Evolutionary conservation across 2,888 invertebrate species (phyloP).

Genomic region (Lobophora halterata): DNA sequence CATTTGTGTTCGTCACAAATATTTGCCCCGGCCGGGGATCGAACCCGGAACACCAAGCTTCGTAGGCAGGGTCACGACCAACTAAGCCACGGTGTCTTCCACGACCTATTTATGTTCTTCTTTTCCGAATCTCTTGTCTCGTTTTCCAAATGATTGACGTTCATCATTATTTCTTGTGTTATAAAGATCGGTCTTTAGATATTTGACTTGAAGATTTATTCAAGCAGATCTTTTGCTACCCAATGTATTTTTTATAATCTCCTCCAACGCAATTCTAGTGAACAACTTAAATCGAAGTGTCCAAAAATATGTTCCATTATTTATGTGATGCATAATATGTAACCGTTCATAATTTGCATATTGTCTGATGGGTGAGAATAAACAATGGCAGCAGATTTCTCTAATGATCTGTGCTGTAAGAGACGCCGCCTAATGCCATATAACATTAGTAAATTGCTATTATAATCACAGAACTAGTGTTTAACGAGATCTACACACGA

Average conservation of each 20-base stretch:
- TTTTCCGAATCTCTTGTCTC: slow-evolving; percentile 2
- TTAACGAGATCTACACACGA: slow-evolving; percentile 44
- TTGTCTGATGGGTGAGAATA: slow-evolving; percentile 51
- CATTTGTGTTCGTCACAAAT: no score
- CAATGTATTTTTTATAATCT: no score
- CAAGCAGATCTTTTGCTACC: no score
- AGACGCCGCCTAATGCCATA: slow-evolving; percentile 29
- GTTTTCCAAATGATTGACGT: slow-evolving; percentile 9
- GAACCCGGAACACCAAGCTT: no score
- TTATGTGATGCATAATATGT: slow-evolving; percentile 40
- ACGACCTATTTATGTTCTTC: no score
- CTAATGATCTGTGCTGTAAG: slow-evolving; percentile 29
- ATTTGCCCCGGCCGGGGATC: no score
- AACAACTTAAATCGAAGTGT: no score
- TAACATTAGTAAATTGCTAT: slow-evolving; percentile 45
- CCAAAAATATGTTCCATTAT: no score
- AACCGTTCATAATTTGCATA: slow-evolving; percentile 46
- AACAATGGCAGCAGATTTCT: slow-evolving; percentile 50
- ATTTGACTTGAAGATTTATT: not conserved
- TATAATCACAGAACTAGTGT: slow-evolving; percentile 43
- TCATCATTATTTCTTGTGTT: not conserved
- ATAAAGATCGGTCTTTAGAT: not conserved
- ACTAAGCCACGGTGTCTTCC: no score
- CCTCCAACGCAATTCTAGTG: no score
- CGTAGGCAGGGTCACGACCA: no score